A percentile compares a stretch with the other conserved stretches of the same genome.
Evolutionary conservation across 2,113 vertebrate genomes (phyloP).

Genomic region (Peucedramus taeniatus): DNA sequence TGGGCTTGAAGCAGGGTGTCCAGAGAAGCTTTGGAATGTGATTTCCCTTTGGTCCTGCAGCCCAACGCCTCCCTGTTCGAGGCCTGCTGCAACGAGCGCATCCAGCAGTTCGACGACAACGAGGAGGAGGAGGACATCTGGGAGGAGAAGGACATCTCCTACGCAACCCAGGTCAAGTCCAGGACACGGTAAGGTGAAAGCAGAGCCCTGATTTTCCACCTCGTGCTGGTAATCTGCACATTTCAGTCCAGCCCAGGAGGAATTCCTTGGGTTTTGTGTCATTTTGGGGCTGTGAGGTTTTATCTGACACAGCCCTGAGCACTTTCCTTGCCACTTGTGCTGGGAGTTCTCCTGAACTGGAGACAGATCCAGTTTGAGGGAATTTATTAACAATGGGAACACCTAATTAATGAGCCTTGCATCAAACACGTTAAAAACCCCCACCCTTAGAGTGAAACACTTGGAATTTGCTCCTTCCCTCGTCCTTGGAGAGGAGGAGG

Average conservation of each 20-base stretch:
- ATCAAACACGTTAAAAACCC: not conserved
- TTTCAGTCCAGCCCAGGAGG: accelerated
- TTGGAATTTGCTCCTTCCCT: not conserved
- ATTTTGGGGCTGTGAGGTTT: not conserved
- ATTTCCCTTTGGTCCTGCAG: constrained; percentile 42
- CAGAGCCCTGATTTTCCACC: accelerated
- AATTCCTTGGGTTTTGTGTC: not conserved
- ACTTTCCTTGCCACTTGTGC: accelerated
- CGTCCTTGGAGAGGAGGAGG: not conserved
- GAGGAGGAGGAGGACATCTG: constrained; percentile 94
- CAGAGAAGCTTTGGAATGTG: not conserved
- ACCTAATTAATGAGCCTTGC: not conserved
- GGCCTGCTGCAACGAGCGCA: constrained; percentile 90
- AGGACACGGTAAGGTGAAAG: constrained; percentile 82
- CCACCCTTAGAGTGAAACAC: not conserved
- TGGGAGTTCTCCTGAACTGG: not conserved
- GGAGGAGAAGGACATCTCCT: constrained; percentile 90
- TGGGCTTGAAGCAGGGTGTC: accelerated
- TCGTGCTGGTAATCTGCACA: accelerated
- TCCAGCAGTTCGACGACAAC: constrained; percentile 91
- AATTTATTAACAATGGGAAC: not conserved
- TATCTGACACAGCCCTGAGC: accelerated
- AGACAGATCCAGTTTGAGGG: not conserved
- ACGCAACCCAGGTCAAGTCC: constrained; percentile 83
- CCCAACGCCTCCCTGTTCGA: constrained; percentile 90